Evolutionary conservation across 2,797 vertebrate species (phyloP).

Genomic region (Perodicticus potto): DNA sequence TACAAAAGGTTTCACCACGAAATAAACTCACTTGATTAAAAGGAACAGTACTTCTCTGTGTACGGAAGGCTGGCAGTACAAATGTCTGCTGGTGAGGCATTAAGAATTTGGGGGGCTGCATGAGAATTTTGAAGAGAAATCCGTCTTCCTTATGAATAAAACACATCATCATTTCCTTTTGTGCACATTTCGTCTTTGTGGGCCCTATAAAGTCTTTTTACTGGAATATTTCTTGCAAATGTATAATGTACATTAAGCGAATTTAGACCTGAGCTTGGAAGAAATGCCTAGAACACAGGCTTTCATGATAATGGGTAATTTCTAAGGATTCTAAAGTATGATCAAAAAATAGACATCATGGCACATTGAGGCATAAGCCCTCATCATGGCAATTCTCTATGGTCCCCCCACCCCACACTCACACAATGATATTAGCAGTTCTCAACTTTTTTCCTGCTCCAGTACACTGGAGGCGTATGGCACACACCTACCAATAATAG

Average conservation of each 20-base stretch:
- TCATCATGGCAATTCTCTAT: background rate
- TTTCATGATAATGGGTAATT: constrained; percentile 1
- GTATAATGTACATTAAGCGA: constrained; percentile 77
- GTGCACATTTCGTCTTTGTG: constrained; percentile 53
- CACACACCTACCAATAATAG: too few relatives aligned
- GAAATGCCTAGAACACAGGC: constrained; percentile 1
- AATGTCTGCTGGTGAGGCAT: constrained; percentile 1
- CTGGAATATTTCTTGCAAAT: constrained; percentile 67
- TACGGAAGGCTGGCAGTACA: constrained; percentile 37
- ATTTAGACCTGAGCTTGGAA: constrained; percentile 49
- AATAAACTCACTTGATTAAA: constrained; percentile 75
- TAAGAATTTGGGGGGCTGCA: constrained; percentile 52
- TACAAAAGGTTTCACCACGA: constrained; percentile 65
- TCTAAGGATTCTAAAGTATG: background rate
- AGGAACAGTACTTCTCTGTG: constrained; percentile 53
- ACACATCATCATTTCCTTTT: constrained; percentile 71
- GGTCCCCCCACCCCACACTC: too few relatives aligned
- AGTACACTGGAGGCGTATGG: background rate
- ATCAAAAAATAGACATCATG: background rate
- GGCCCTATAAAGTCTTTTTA: constrained; percentile 59
- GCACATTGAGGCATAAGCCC: background rate
- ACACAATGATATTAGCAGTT: background rate
- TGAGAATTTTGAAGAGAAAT: constrained; percentile 72
- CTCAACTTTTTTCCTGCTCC: background rate
- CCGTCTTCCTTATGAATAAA: constrained; percentile 76